phyloP scores from a whole-genome alignment of 2,888 invertebrate genomes.

The Pristionchus fissidentatus region DNA sequence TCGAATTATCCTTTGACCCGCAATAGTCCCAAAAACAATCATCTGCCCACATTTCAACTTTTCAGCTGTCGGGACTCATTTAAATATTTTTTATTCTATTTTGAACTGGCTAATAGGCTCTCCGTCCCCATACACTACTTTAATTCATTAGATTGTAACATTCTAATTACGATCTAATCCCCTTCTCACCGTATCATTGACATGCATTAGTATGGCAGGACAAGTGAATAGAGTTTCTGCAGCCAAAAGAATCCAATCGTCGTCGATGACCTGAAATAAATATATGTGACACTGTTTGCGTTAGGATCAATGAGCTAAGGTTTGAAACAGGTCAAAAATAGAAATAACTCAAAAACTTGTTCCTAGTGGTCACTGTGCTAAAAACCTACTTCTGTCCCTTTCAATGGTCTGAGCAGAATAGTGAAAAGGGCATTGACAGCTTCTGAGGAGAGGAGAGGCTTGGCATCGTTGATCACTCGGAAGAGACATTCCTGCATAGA shows the following conservation, averaged over 20 bases:
- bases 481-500: slow-evolving; percentile 28
- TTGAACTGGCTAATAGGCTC: too few relatives aligned
- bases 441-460: slow-evolving; percentile 55
- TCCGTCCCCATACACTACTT: not conserved
- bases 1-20: too few relatives aligned
- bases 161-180: not conserved
- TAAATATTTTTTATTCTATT: too few relatives aligned
- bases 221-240: slow-evolving; percentile 54
- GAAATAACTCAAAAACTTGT: too few relatives aligned
- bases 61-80: too few relatives aligned
- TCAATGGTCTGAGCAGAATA: slow-evolving; percentile 55
- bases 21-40: too few relatives aligned
- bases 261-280: slow-evolving; percentile 12
- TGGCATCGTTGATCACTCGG: slow-evolving; percentile 74
- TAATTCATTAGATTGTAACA: not conserved
- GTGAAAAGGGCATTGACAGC: slow-evolving; percentile 65
- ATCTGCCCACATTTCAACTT: too few relatives aligned
- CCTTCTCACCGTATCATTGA: slow-evolving; percentile 57
- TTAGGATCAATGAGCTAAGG: too few relatives aligned
- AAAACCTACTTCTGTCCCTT: slow-evolving; percentile 31
- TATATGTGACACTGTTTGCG: not conserved
- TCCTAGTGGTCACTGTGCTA: too few relatives aligned
- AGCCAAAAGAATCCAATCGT: slow-evolving; percentile 37
- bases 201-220: slow-evolving; percentile 60
- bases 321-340: too few relatives aligned